Evolutionary conservation across 1,140 invertebrate species (phyloP).

Genomic region (Eubasilissa regina): DNA sequence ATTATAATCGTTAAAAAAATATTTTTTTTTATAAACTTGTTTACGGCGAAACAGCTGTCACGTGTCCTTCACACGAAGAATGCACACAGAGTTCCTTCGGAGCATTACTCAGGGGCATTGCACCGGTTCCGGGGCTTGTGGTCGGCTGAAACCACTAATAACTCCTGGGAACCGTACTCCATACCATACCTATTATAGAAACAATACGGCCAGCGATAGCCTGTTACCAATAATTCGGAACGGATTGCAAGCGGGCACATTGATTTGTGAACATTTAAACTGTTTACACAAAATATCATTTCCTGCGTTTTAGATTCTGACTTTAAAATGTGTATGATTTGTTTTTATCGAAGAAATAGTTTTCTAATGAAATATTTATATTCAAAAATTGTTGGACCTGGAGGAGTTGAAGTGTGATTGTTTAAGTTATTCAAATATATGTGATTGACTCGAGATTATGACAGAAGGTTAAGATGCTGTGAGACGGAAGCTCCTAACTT

Average conservation of each 20-base stretch:
- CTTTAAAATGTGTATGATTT: not conserved
- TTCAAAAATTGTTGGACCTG: no score
- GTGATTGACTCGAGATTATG: no score
- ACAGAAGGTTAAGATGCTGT: no score
- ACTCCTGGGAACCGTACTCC: conserved; percentile 8
- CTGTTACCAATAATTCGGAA: not conserved
- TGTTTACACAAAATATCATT: not conserved
- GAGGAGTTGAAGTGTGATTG: no score
- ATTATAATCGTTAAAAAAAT: no score
- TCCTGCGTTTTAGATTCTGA: no score
- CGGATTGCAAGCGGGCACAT: conserved; percentile 13
- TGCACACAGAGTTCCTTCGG: not conserved
- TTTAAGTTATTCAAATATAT: no score
- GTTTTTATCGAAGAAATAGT: no score
- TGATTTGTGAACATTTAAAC: not conserved
- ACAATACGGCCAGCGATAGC: conserved; percentile 19
- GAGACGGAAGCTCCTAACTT: no score
- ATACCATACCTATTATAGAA: not conserved
- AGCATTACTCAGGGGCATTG: conserved; percentile 14
- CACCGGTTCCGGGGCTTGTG: conserved; percentile 22
- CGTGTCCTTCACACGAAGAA: not conserved
- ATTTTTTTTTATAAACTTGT: no score
- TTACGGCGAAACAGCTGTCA: not conserved
- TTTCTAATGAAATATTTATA: no score
- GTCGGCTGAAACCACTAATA: conserved; percentile 37